Conservation (phyloP, 2,113 vertebrate species). For the Oxyura jamaicensis region DNA sequence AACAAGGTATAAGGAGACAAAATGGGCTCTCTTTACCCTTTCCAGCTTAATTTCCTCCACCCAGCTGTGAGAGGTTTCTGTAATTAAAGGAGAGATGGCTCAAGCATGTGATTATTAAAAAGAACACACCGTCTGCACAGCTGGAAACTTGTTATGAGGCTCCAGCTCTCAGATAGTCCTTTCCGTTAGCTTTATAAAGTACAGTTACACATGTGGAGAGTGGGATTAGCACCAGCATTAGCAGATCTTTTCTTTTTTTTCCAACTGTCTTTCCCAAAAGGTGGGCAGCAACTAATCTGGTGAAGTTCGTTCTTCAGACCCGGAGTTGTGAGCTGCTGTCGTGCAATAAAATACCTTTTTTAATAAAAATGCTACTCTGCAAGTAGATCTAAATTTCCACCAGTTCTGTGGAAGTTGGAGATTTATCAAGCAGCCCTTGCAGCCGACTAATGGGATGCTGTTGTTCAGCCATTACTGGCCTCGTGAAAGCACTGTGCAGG, state of each 20-base stretch:
- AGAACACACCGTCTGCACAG: constrained; percentile 37
- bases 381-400: neutral
- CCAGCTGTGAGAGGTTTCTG: constrained; percentile 45
- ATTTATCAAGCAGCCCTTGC: neutral
- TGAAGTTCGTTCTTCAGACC: neutral
- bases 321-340: neutral
- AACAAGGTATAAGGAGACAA: neutral
- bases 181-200: constrained; percentile 39
- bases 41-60: constrained; percentile 19
- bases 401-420: neutral
- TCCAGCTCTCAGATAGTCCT: neutral
- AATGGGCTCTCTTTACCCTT: constrained; percentile 40
- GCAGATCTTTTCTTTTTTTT: neutral
- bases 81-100: constrained; percentile 52
- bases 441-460: neutral
- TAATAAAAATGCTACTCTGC: neutral
- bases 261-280: neutral
- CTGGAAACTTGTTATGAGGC: constrained; percentile 46
- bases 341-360: neutral
- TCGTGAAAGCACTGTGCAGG: neutral
- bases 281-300: neutral
- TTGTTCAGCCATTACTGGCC: neutral
- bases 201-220: neutral
- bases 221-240: neutral
- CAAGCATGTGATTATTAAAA: constrained; percentile 38